phyloP scores from a whole-genome alignment of 53 echinoderm and acorn worm species.

The Astropecten irregularis region DNA sequence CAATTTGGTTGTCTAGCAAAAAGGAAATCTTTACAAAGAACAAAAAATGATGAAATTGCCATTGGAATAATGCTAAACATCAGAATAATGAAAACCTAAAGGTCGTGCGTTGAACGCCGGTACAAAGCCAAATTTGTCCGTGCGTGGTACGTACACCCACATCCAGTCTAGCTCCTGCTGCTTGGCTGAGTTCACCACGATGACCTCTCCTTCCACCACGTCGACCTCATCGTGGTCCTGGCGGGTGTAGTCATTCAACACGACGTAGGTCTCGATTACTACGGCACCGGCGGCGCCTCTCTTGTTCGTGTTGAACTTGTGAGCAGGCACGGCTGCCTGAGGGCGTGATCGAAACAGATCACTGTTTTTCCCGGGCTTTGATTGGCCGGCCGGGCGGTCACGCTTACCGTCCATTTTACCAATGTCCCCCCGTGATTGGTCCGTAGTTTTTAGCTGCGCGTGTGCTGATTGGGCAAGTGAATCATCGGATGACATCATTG shows the following conservation, averaged over 20 bases:
- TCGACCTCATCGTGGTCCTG: constrained; percentile 64
- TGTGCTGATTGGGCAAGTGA: neutral
- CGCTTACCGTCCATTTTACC: neutral
- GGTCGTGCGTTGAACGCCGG: constrained; percentile 76
- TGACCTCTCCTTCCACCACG: constrained; percentile 70
- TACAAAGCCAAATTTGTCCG: constrained; percentile 74
- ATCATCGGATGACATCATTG: neutral
- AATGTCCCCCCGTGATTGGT: neutral
- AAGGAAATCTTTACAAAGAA: too few relatives aligned
- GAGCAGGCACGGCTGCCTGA: neutral
- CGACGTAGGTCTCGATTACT: constrained; percentile 78
- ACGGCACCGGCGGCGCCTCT: neutral
- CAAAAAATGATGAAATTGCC: too few relatives aligned
- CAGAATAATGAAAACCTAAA: constrained; percentile 60
- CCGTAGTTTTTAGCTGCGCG: neutral
- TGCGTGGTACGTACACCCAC: constrained; percentile 88
- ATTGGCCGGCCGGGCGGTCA: neutral
- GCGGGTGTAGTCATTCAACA: constrained; percentile 58
- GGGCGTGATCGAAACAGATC: too few relatives aligned
- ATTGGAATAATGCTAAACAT: constrained; percentile 20
- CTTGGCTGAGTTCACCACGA: constrained; percentile 73
- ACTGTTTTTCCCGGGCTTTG: neutral
- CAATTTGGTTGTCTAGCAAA: too few relatives aligned
- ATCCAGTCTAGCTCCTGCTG: constrained; percentile 79
- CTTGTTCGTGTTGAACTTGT: constrained; percentile 25